Evolutionary conservation across 2,113 vertebrate species (phyloP).

Genomic region (Oryzias celebensis): DNA sequence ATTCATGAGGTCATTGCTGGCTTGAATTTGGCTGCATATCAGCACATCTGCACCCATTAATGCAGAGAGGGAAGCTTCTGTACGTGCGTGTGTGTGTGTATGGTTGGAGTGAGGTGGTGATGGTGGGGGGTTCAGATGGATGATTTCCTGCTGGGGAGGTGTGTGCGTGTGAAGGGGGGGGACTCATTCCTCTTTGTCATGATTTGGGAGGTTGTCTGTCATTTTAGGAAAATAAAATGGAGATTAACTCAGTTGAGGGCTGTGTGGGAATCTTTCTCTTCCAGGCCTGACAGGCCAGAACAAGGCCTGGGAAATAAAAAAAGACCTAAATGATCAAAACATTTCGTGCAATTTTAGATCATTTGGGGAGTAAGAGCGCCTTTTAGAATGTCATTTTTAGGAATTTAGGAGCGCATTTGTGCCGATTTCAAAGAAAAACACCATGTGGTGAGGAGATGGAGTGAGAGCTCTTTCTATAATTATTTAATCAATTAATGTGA

Average conservation of each 20-base stretch:
- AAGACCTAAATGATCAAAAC: constrained; percentile 5
- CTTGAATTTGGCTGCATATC: constrained; percentile 57
- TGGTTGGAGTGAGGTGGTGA: background rate
- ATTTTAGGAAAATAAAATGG: constrained; percentile 70
- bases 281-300: constrained; percentile 63
- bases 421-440: constrained; percentile 12
- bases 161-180: background rate
- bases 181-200: constrained; percentile 65
- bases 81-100: no score
- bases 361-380: background rate
- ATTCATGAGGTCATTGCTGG: constrained; percentile 32
- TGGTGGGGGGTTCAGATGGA: constrained; percentile 27
- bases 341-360: constrained; percentile 14
- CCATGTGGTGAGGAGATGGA: constrained; percentile 9
- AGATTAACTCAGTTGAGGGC: constrained; percentile 52
- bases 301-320: constrained; percentile 34
- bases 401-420: background rate
- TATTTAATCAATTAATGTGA: constrained; percentile 69
- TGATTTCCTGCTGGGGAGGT: constrained; percentile 15
- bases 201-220: constrained; percentile 66
- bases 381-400: background rate
- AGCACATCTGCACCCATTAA: constrained; percentile 72
- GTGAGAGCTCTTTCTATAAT: constrained; percentile 44
- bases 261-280: constrained; percentile 48
- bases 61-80: constrained; percentile 26